Base-by-base conservation (phyloP, 2,113 vertebrate genomes). In the Jaculus jaculus region DNA sequence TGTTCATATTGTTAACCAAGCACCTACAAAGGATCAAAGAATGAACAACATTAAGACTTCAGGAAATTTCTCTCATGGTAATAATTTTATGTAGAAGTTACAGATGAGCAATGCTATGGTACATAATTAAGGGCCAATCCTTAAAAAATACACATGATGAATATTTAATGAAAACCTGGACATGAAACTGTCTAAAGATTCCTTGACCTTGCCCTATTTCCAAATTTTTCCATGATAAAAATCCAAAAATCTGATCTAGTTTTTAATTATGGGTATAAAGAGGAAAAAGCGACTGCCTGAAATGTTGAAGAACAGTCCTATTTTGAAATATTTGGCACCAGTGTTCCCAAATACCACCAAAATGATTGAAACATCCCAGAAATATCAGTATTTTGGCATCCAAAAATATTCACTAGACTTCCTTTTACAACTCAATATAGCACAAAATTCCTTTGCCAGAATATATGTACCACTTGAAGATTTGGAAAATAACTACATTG, bases 321-420 rank as follows among this genome's bases (percentile, higher is more conserved):
- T 87, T 80, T 92, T 90, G 63, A 94, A 72, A 71, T 80, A 85
- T 63, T 91, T 91, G 85, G n/a, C 90, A n/a, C 69, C 28, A 51
- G 2, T 77, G 7, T 89, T 17, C 60, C n/a, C 1, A 79, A 20
- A 69, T 18, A 93, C 28, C 60, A 94, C 24, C 26, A 82, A 85
- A 86, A 91, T 91, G 28, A 58, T 73, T 24, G 89, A 93, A 94
- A 79, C 91, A 10, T 68, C 39, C 32, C 39, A 58, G n/a, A 93
- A 94, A 87, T 94, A 58, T 4, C 9, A 85, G 92, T 80, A 54
- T 72, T 65, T 68, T 77, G 8, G 16, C 47, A 86, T 23, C 32
- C 13, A 84, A 72, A 88, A 87, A 51, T 24, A 88, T 72, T 23
- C 18, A 91, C 32, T 15, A 90, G 47, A 37, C 3, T 87, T 95